A percentile compares a stretch with the other conserved stretches of the same genome.
Conservation (phyloP, 2,797 vertebrate species). For the Hoplostethus atlanticus region DNA sequence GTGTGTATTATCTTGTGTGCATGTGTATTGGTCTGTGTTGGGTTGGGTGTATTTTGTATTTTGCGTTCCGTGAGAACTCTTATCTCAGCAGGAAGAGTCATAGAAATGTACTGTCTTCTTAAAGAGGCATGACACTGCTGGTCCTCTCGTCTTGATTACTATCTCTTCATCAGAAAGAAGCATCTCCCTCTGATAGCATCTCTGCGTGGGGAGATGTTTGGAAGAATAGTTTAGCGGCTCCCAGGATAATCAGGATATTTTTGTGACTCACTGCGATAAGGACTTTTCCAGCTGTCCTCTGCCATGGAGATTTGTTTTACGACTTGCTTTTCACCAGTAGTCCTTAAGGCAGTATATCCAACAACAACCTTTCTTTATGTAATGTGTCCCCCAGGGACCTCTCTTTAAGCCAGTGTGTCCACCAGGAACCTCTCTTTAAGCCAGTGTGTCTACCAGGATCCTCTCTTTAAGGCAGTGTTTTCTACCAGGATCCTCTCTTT, state of each 20-base stretch:
- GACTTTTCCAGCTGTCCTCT: constrained; percentile 73
- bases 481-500: no score
- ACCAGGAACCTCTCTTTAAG: no score
- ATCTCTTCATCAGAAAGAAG: constrained; percentile 49
- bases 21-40: neutral
- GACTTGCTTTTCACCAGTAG: neutral
- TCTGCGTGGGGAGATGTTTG: neutral
- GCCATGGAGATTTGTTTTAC: constrained; percentile 52
- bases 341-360: neutral
- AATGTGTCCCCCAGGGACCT: no score
- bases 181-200: constrained; percentile 5
- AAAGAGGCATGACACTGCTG: constrained; percentile 83
- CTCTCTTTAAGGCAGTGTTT: no score
- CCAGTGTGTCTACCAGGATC: no score
- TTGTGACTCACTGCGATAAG: constrained; percentile 73
- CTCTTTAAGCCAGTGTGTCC: no score
- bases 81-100: constrained; percentile 79
- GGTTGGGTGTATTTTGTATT: constrained; percentile 2
- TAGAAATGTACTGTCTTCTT: constrained; percentile 80
- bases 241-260: constrained; percentile 71
- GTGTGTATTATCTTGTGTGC: neutral
- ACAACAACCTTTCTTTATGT: neutral
- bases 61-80: constrained; percentile 79
- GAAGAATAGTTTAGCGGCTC: constrained; percentile 11
- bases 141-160: constrained; percentile 63